Percentiles rank a stretch among this genome's conserved stretches.
phyloP scores from a whole-genome alignment of 1,140 invertebrate genomes.

The Chlorops oryzae region DNA sequence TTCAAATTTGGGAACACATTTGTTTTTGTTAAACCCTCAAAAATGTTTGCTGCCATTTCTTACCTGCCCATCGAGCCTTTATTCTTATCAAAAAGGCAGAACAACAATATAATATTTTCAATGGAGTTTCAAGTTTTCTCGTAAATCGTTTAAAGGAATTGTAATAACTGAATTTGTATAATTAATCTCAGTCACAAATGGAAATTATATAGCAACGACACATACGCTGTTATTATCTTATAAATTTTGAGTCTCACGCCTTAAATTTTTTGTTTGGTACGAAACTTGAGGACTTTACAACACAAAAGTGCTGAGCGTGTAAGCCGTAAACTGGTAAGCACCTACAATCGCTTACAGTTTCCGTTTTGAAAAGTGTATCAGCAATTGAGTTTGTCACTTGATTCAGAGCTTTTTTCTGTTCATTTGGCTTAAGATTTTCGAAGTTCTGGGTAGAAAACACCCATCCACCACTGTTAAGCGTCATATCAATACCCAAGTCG shows the following conservation, averaged over 20 bases:
- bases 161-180: no score
- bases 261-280: constrained; percentile 36
- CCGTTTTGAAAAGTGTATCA: constrained; percentile 41
- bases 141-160: no score
- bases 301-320: constrained; percentile 35
- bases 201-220: background rate
- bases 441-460: constrained; percentile 40
- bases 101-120: no score
- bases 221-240: background rate
- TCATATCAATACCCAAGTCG: constrained; percentile 54
- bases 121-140: no score
- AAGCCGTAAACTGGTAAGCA: constrained; percentile 29
- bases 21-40: no score
- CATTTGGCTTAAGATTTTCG: constrained; percentile 27
- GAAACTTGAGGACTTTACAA: constrained; percentile 34
- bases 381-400: constrained; percentile 33
- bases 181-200: background rate
- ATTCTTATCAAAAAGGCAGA: no score
- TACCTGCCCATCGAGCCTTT: no score
- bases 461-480: constrained; percentile 38
- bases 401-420: constrained; percentile 33
- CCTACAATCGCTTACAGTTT: constrained; percentile 34
- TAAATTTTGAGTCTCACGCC: constrained; percentile 17
- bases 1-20: no score
- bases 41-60: no score